A percentile compares a stretch with the other conserved stretches of the same genome.
phyloP scores from a whole-genome alignment of 2,888 invertebrate species.

The Neoascia interrupta region DNA sequence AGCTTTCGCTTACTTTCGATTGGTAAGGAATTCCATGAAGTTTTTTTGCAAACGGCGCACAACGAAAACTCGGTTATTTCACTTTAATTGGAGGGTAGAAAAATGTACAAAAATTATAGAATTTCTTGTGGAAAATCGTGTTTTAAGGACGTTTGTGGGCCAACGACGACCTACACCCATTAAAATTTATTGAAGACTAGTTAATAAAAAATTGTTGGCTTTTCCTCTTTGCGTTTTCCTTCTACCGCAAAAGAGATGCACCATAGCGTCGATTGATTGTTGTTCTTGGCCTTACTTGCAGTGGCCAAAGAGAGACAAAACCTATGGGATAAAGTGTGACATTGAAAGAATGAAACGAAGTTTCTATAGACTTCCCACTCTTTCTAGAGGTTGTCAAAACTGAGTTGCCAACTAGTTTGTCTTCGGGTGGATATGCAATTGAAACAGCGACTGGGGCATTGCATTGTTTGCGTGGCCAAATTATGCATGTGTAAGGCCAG shows the following conservation, averaged over 20 bases:
- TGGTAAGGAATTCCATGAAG: conserved; percentile 31
- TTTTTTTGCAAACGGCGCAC: conserved; percentile 2
- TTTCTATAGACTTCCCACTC: no score
- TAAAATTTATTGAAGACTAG: conserved; percentile 54
- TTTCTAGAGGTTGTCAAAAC: conserved; percentile 18
- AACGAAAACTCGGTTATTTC: background rate
- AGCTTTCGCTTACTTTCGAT: conserved; percentile 50
- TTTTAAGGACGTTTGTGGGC: conserved; percentile 16
- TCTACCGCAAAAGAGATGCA: conserved; percentile 58
- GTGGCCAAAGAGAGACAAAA: background rate
- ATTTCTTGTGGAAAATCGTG: conserved; percentile 39
- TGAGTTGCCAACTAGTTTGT: background rate
- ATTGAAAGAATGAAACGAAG: background rate
- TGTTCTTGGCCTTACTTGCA: conserved; percentile 11
- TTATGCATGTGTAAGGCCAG: no score
- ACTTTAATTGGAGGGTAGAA: background rate
- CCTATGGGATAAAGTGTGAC: background rate
- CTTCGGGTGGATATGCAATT: conserved; percentile 26
- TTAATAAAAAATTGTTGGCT: conserved; percentile 11
- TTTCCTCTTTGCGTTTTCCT: conserved; percentile 48
- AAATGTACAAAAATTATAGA: conserved; percentile 16
- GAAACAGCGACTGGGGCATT: no score
- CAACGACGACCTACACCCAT: conserved; percentile 48
- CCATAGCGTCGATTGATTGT: conserved; percentile 42
- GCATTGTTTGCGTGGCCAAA: background rate